A percentile compares a stretch with the other conserved stretches of the same genome.
Conservation (phyloP, 2,113 vertebrate genomes). For the Suncus etruscus region DNA sequence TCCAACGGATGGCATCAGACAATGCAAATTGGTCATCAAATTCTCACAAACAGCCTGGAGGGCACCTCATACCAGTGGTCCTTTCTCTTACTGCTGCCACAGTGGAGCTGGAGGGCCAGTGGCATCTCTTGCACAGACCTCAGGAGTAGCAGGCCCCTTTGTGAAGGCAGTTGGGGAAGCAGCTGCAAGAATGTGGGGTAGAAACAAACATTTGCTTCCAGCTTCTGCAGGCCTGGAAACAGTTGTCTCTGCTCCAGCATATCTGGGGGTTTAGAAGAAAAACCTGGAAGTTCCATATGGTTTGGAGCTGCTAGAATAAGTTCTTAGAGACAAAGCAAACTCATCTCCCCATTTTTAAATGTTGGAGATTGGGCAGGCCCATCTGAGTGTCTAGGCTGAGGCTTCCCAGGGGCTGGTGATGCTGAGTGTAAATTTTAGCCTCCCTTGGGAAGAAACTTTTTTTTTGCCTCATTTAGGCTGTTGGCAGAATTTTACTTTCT, state of each 20-base stretch:
- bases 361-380: rapidly evolving
- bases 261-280: background rate
- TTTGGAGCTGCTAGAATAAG: background rate
- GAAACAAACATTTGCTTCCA: no score
- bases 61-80: background rate
- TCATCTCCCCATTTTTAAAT: background rate
- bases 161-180: background rate
- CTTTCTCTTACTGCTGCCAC: background rate
- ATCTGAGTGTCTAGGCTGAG: background rate
- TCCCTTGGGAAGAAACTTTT: background rate
- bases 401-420: background rate
- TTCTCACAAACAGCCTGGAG: background rate
- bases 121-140: no score
- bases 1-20: no score
- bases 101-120: background rate
- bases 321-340: no score
- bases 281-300: background rate
- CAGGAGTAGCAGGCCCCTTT: background rate
- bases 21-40: background rate
- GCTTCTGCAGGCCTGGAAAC: background rate
- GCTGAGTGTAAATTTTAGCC: no score
- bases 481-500: background rate
- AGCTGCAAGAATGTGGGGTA: no score
- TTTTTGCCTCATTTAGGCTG: background rate
- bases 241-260: background rate